Base-by-base conservation (phyloP, 2,888 invertebrate species). In the Drosophila paracracens region DNA sequence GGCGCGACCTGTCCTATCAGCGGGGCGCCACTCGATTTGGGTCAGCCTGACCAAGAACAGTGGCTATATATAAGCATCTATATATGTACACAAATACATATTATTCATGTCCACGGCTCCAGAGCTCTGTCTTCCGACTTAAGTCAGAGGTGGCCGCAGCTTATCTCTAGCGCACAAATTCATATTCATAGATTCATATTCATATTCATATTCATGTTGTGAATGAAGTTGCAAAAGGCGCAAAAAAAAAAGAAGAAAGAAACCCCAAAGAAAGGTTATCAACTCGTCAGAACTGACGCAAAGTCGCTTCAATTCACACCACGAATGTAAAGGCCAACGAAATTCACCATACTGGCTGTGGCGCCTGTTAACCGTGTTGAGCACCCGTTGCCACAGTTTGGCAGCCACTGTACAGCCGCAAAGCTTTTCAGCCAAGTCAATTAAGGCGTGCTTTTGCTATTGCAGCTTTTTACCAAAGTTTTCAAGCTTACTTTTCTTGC, bases 391-490 rank as follows among this genome's bases (percentile, higher is more conserved):
- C 0, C 8, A 46, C 61, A 79, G 83, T 85, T 85, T 75, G 63
- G 58, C 38, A 60, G 51, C 0, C 61, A 68, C 40, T 72, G 70
- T 8, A 56, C 29, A 8, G 16, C 11, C 3, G 3, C 18, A 0
- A n/a, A 84, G 84, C 81, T 85, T 70, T 73, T 75, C 75, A 85
- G 83, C 74, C 81, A 81, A 79, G 81, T 58, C 85, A 69, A 60
- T 25, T 4, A 1, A 5, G 2, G 52, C 11, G 18, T 40, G 57
- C 65, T 57, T 52, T 69, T 2, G 21, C 10, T 11, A 11, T 25
- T 36, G 25, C 36, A 54, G 53, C 53, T 54, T 54, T 54, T 18
- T 18, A 3, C 10, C 1, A 7, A 48, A 46, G 63, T 67, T 53
- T 25, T 40, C 13, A 48, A 62, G 51, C 5, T 40, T 21, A 40